phyloP scores from a whole-genome alignment of 2,888 invertebrate species.

The Oligia fasciuncula region DNA sequence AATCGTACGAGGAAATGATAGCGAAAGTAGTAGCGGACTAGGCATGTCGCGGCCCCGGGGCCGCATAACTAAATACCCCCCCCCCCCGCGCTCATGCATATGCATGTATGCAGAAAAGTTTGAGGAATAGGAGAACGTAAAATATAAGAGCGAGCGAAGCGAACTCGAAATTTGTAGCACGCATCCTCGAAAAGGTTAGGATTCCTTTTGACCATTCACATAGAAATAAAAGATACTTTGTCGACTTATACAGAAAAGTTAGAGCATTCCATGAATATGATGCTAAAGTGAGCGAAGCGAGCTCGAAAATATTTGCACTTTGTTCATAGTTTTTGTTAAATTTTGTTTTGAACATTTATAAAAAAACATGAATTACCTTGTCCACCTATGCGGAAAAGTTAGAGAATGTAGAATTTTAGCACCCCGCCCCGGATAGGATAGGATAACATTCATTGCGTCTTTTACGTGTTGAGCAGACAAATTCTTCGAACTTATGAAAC shows the following conservation, averaged over 20 bases:
- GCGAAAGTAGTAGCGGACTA: background rate
- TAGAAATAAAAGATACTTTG: background rate
- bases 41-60: background rate
- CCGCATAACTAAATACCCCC: background rate
- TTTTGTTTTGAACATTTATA: background rate
- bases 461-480: no score
- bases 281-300: no score
- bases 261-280: no score
- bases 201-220: background rate
- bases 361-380: background rate
- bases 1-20: background rate
- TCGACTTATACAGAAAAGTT: background rate
- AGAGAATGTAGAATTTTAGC: background rate
- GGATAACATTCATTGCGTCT: no score
- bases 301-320: no score
- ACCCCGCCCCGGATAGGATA: background rate
- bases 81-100: background rate
- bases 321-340: no score
- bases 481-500: no score
- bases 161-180: background rate
- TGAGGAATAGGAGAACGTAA: background rate
- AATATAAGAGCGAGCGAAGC: background rate
- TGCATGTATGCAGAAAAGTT: background rate
- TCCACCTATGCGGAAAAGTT: background rate
- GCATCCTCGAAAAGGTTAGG: no score